These are phyloP conservation scores for Geophilus truncorum DNA, from an alignment of 2,888 invertebrate species.

Conservation along the genomic window DNA sequence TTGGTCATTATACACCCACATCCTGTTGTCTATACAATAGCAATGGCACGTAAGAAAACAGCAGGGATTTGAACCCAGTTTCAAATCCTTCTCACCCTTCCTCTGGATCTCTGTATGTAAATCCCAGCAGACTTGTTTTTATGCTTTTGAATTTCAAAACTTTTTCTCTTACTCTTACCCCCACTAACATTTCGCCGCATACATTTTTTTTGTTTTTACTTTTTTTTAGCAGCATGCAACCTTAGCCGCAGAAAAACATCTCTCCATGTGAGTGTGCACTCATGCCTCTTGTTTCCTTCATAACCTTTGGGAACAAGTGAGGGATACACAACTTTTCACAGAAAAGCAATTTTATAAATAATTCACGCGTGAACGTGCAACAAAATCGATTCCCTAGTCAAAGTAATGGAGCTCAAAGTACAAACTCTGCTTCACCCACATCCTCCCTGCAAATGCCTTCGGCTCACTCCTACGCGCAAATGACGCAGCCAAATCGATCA, in stretches of 20 bases:
- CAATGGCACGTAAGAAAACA: slow-evolving; percentile 14
- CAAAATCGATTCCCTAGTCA: slow-evolving; percentile 35
- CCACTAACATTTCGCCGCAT: background rate
- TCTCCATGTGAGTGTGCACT: slow-evolving; percentile 24
- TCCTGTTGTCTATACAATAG: slow-evolving; percentile 25
- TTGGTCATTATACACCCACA: slow-evolving; percentile 27
- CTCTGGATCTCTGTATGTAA: background rate
- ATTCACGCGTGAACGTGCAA: slow-evolving; percentile 35
- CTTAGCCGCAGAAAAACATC: slow-evolving; percentile 18
- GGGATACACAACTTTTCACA: slow-evolving; percentile 32
- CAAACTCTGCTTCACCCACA: slow-evolving; percentile 23
- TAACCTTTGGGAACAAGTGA: slow-evolving; percentile 34
- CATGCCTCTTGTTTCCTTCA: slow-evolving; percentile 33
- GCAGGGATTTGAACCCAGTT: background rate
- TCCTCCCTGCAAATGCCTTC: background rate
- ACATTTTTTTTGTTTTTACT: background rate
- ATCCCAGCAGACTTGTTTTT: background rate
- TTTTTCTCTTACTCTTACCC: background rate
- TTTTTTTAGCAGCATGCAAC: slow-evolving; percentile 4
- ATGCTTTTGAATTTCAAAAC: background rate
- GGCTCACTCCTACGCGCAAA: background rate
- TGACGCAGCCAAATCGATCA: slow-evolving; percentile 8
- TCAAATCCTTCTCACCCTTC: slow-evolving; percentile 1
- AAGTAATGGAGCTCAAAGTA: slow-evolving; percentile 34
- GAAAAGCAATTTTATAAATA: slow-evolving; percentile 35